Percentiles rank a stretch among this genome's conserved stretches.
Evolutionary conservation across 2,888 invertebrate genomes (phyloP).

Genomic region (Ormyrus thymus): DNA sequence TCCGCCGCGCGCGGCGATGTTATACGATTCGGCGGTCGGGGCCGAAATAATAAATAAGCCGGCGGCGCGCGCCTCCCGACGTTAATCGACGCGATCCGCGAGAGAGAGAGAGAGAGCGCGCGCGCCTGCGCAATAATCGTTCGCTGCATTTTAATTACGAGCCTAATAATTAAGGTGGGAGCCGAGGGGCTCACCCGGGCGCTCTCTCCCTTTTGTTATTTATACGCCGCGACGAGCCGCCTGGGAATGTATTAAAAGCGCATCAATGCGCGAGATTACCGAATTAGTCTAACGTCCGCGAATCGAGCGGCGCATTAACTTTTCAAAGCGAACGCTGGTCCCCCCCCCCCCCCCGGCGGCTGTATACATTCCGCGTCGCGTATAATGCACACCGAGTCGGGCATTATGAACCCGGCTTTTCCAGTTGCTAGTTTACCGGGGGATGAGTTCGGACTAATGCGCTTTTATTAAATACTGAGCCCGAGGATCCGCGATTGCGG

Average conservation of each 20-base stretch:
- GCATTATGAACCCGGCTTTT: too few species aligned
- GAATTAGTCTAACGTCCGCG: constrained; percentile 19
- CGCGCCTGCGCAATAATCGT: constrained; percentile 8
- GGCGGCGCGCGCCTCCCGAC: neutral
- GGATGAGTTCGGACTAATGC: too few species aligned
- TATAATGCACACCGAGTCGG: too few species aligned
- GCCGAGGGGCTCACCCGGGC: neutral
- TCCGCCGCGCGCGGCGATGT: neutral
- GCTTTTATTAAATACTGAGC: too few species aligned
- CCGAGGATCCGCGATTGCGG: too few species aligned
- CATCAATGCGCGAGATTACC: constrained; percentile 32
- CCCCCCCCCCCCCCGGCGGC: too few species aligned
- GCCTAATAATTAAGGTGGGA: constrained; percentile 28
- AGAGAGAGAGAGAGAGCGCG: too few species aligned
- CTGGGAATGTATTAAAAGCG: neutral
- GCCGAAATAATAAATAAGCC: constrained; percentile 17
- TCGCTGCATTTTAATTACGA: constrained; percentile 27
- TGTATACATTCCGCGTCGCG: too few species aligned
- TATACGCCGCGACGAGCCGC: neutral
- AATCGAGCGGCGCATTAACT: too few species aligned
- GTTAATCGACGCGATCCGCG: constrained; percentile 8
- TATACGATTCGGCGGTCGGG: neutral
- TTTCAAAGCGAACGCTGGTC: too few species aligned
- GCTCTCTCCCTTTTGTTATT: neutral
- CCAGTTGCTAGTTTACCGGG: too few species aligned